Evolutionary conservation across 2,113 vertebrate genomes (phyloP), one percentile per base, ranked within the genome.

Genomic region (Circaetus cinerascens): DNA sequence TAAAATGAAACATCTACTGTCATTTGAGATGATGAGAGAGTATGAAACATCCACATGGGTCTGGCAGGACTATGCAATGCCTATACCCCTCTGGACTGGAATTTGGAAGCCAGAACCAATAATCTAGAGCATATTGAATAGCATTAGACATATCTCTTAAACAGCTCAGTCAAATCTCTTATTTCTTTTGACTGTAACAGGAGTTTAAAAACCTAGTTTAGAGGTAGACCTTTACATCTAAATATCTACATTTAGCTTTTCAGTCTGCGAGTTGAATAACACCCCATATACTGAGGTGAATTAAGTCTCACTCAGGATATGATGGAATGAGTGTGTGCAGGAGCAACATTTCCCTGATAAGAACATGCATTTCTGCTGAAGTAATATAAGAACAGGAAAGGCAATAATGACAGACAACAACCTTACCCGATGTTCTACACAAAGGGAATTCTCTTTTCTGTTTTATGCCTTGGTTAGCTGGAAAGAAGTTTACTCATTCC

Each of bases 401-500:
- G 4, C 7, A 40, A 38, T 50, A 50, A 82, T 71, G 32, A 2
- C 13, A 67, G 13, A 9, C 3, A 69, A 27, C 8, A 53, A 9
- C 2, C 2, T 63, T 79, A 41, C 0, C 1, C 5, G 5, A 29
- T 27, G 7, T 57, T 81, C 20, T 63, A 5, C 13, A 30, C 14
- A 57, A 63, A 13, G 5, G 87, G 3, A 53, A 59, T 80, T 86
- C 5, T 86, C 5, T 41, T 63, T 67, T 63, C 16, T 53, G 7
- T 36, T 79, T 75, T 62, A n/a, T 32, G 7, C 10, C 2, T 23
- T 36, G 8, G 15, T 55, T 82, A 50, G 2, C 10, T 29, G 11
- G 36, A 40, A 69, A 51, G 10, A 45, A n/a, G 1, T 60, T 55
- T 45, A 36, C 10, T 55, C 8, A 36, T 69, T 68, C 56, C 2